Conservation (phyloP, 2,797 vertebrate species). For the Eulemur mongoz region DNA sequence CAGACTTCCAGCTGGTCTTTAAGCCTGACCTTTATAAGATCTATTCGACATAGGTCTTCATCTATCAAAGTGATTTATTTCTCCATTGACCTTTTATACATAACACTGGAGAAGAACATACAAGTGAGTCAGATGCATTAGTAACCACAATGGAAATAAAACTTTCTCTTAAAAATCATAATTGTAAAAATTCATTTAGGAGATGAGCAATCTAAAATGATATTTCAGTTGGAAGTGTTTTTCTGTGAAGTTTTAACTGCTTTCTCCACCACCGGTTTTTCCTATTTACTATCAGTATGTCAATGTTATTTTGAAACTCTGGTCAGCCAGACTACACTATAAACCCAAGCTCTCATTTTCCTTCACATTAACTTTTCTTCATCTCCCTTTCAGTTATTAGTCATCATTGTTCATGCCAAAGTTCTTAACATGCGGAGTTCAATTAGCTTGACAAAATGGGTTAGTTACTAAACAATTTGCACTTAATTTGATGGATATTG, state of each 20-base stretch:
- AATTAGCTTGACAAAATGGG: not conserved
- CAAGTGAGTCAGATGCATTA: constrained; percentile 24
- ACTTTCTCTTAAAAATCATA: not conserved
- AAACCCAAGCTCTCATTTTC: constrained; percentile 40
- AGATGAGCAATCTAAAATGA: constrained; percentile 35
- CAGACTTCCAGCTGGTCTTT: not conserved
- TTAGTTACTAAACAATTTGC: not conserved
- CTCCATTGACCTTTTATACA: not conserved
- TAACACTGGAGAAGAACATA: not conserved
- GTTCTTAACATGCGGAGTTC: not conserved
- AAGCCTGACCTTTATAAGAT: not conserved
- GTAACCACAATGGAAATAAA: constrained; percentile 36
- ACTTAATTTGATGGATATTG: not conserved
- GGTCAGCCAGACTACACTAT: not conserved
- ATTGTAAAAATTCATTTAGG: constrained; percentile 29
- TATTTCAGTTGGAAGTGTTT: constrained; percentile 42
- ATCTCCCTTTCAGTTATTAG: not conserved
- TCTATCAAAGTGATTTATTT: constrained; percentile 45
- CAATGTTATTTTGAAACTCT: constrained; percentile 46
- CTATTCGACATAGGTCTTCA: not conserved
- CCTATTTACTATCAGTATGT: not conserved
- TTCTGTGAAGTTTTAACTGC: not conserved
- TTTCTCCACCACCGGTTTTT: not conserved
- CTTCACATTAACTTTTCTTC: constrained; percentile 16
- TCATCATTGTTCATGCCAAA: constrained; percentile 21